Conservation (phyloP, 2,888 invertebrate genomes). For the Cephus rjabovi region DNA sequence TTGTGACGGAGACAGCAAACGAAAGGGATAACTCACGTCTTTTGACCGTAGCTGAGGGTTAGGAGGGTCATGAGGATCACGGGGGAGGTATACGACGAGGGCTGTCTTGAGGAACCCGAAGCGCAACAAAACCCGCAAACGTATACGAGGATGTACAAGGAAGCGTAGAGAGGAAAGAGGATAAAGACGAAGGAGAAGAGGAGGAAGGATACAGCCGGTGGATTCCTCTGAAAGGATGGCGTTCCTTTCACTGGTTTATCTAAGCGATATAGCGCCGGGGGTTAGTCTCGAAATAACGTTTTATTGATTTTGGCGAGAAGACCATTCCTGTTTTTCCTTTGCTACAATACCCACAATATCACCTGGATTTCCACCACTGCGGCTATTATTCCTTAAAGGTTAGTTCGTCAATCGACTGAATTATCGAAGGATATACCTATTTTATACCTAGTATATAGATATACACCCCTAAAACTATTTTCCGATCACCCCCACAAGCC, state of each 20-base stretch:
- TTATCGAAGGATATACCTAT: not conserved
- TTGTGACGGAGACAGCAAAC: not conserved
- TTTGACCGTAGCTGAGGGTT: slow-evolving; percentile 18
- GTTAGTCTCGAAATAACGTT: slow-evolving; percentile 25
- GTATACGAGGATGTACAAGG: not conserved
- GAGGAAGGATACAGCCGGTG: slow-evolving; percentile 4
- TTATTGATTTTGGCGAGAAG: slow-evolving; percentile 22
- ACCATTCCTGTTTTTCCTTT: slow-evolving; percentile 5
- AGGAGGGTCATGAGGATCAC: slow-evolving; percentile 9
- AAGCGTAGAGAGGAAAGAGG: not conserved
- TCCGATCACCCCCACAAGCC: not conserved
- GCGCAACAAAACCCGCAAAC: not conserved
- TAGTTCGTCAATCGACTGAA: not conserved
- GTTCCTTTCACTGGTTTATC: slow-evolving; percentile 26
- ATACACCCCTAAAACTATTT: not conserved
- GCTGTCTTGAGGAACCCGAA: slow-evolving; percentile 10
- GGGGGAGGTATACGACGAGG: not conserved
- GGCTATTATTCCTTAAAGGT: not conserved
- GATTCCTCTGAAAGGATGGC: slow-evolving; percentile 22
- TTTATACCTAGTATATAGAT: not conserved
- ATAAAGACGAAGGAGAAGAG: slow-evolving; percentile 6
- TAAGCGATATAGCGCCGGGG: slow-evolving; percentile 23
- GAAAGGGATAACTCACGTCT: slow-evolving; percentile 19
- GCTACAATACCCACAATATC: slow-evolving; percentile 1
- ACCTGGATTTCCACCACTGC: not conserved